These are phyloP conservation scores for Pelobates fuscus DNA, from an alignment of 2,113 vertebrate species.

Conservation along the genomic window DNA sequence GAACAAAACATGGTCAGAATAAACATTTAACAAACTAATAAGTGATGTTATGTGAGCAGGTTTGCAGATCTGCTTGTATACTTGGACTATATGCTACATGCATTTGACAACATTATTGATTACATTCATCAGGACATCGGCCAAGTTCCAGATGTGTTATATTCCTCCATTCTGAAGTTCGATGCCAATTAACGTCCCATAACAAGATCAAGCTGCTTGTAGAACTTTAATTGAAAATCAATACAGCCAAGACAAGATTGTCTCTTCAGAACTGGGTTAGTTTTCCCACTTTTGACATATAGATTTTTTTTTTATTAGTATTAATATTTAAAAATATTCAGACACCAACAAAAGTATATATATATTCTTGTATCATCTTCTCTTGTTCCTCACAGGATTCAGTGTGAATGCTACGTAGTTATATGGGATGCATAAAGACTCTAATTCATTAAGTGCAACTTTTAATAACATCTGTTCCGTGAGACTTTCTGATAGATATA, in stretches of 20 bases:
- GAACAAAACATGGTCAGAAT: too few relatives aligned
- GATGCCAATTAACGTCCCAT: conserved; percentile 46
- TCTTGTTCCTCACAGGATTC: too few relatives aligned
- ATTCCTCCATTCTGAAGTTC: conserved; percentile 38
- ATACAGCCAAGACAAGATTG: conserved; percentile 36
- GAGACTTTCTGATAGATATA: too few relatives aligned
- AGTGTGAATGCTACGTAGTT: too few relatives aligned
- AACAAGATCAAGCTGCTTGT: conserved; percentile 45
- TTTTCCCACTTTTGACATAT: conserved; percentile 10
- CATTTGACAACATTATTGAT: conserved; percentile 28
- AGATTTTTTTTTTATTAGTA: neutral
- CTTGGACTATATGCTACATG: neutral
- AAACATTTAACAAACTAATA: too few relatives aligned
- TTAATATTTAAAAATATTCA: neutral
- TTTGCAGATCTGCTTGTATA: too few relatives aligned
- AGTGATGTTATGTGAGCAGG: too few relatives aligned
- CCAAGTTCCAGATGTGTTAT: conserved; percentile 38
- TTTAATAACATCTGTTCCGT: too few relatives aligned
- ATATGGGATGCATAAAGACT: too few relatives aligned
- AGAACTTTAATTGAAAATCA: conserved; percentile 48
- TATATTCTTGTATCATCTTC: too few relatives aligned
- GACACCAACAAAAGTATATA: neutral
- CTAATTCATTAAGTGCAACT: too few relatives aligned
- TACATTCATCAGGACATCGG: conserved; percentile 25
- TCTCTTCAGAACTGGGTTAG: conserved; percentile 32